A percentile compares a stretch with the other conserved stretches of the same genome.
Evolutionary conservation across 2,797 vertebrate species (phyloP).

Genomic region (Bovichtus diacanthus): DNA sequence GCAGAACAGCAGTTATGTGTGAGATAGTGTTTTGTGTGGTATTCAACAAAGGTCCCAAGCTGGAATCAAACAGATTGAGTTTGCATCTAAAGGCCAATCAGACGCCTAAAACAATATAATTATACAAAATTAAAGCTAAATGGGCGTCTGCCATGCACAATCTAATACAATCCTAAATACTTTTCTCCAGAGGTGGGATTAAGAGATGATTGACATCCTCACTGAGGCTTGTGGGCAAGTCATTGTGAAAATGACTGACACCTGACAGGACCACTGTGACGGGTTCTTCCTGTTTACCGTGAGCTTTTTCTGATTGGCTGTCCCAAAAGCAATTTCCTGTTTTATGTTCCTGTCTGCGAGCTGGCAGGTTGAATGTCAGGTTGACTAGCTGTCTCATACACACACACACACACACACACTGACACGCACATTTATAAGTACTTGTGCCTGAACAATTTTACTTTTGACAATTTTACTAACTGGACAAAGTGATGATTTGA

Average conservation of each 20-base stretch:
- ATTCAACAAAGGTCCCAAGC: slow-evolving; percentile 7
- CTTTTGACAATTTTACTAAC: neutral
- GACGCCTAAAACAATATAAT: neutral
- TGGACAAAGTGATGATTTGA: slow-evolving; percentile 7
- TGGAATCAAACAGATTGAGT: neutral
- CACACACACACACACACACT: slow-evolving; percentile 22
- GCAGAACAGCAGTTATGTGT: neutral
- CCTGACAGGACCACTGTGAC: slow-evolving; percentile 78
- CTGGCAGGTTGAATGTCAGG: slow-evolving; percentile 79
- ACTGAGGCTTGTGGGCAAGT: slow-evolving; percentile 70
- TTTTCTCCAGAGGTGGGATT: slow-evolving; percentile 62
- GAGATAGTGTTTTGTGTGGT: neutral
- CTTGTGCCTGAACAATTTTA: neutral
- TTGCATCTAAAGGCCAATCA: neutral
- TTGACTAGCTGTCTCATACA: slow-evolving; percentile 62
- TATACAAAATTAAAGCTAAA: neutral
- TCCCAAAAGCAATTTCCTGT: slow-evolving; percentile 85
- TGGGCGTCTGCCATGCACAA: slow-evolving; percentile 4
- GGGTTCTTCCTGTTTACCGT: slow-evolving; percentile 76
- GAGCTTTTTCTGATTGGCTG: slow-evolving; percentile 82
- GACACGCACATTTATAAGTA: neutral
- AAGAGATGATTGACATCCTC: slow-evolving; percentile 70
- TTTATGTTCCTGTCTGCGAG: slow-evolving; percentile 79
- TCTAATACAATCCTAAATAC: slow-evolving; percentile 39
- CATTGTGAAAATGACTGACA: slow-evolving; percentile 80